Conservation (phyloP, 2,113 vertebrate species). For the Dasyurus viverrinus region DNA sequence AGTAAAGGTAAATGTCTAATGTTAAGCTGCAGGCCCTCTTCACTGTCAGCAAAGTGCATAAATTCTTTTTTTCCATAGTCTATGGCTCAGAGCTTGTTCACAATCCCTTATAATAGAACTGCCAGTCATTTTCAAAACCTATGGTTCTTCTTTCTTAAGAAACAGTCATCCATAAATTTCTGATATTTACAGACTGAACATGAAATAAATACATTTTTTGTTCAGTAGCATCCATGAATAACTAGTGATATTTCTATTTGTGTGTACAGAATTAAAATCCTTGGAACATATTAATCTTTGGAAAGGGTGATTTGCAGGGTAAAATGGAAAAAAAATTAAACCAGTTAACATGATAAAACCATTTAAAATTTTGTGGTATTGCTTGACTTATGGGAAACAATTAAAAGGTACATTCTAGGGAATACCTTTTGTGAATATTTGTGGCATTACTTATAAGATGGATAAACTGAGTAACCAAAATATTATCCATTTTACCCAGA, state of each 20-base stretch:
- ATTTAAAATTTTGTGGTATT: constrained; percentile 64
- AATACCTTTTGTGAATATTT: constrained; percentile 52
- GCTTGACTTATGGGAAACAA: constrained; percentile 53
- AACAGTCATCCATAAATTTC: constrained; percentile 60
- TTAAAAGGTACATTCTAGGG: constrained; percentile 58
- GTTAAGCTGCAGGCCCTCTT: constrained; percentile 49
- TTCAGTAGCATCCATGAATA: constrained; percentile 65
- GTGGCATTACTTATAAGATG: constrained; percentile 25
- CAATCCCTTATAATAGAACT: constrained; percentile 66
- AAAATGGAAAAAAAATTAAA: constrained; percentile 54
- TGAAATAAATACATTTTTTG: constrained; percentile 75
- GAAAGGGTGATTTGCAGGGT: constrained; percentile 53
- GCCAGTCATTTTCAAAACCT: constrained; percentile 59
- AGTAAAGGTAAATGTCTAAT: constrained; percentile 25
- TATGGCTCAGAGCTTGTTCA: constrained; percentile 61
- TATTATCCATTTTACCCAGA: constrained; percentile 51
- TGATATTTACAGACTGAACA: constrained; percentile 73
- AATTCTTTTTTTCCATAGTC: constrained; percentile 56
- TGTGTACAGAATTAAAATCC: constrained; percentile 62
- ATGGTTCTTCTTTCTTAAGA: constrained; percentile 63
- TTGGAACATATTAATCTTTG: constrained; percentile 57
- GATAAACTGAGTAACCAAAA: not conserved
- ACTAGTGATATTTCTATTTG: constrained; percentile 63
- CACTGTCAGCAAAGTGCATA: constrained; percentile 56
- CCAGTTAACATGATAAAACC: constrained; percentile 66